Percentiles rank a stretch among this genome's conserved stretches.
These are phyloP conservation scores for Enteromius trimaculatus DNA, from an alignment of 2,797 vertebrate genomes.

Conservation along the genomic window DNA sequence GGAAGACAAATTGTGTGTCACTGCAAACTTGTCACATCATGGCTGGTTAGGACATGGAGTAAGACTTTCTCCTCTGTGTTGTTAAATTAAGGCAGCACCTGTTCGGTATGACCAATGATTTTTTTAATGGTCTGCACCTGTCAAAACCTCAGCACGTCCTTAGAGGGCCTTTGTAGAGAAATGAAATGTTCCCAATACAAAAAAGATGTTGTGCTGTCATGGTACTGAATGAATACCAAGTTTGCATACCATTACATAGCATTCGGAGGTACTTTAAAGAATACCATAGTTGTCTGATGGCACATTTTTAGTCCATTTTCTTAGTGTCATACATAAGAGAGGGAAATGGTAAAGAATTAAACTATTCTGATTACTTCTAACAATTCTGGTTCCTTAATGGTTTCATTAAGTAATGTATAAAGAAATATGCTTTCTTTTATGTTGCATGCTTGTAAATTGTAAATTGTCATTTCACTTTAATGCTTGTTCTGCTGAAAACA, in stretches of 20 bases:
- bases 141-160: not conserved
- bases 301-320: not conserved
- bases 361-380: not conserved
- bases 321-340: not conserved
- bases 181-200: not conserved
- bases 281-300: not conserved
- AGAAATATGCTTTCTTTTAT: not conserved
- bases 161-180: not conserved
- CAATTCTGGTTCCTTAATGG: not conserved
- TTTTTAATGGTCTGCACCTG: not conserved
- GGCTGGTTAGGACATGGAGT: not conserved
- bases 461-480: not conserved
- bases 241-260: not conserved
- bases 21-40: not conserved
- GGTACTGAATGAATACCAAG: not conserved
- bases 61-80: constrained; percentile 1
- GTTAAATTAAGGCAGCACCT: constrained; percentile 1
- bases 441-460: not conserved
- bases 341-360: not conserved
- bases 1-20: not conserved
- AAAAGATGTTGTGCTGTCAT: not conserved
- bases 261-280: not conserved
- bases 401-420: not conserved
- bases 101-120: not conserved
- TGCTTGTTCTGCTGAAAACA: too few relatives aligned